Evolutionary conservation across 1,140 invertebrate genomes (phyloP).

Genomic region (Cherax quadricarinatus): DNA sequence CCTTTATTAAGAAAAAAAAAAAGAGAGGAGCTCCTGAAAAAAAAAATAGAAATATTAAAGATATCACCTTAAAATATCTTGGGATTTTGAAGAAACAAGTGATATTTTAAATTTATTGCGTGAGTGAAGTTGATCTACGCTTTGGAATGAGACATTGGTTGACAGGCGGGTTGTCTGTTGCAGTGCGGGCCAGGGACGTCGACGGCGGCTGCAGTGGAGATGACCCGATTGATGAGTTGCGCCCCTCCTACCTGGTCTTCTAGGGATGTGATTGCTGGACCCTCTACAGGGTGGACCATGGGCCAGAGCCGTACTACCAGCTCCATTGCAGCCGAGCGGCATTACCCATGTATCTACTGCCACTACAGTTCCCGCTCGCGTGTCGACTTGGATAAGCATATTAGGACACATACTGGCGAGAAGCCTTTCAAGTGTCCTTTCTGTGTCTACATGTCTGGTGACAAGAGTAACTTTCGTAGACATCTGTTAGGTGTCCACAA

Average conservation of each 20-base stretch:
- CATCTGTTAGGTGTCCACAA: conserved; percentile 98
- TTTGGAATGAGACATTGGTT: conserved; percentile 30
- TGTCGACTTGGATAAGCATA: conserved; percentile 89
- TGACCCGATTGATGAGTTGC: conserved; percentile 74
- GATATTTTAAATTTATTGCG: conserved; percentile 1
- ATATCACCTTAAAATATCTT: neutral
- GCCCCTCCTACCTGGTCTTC: conserved; percentile 21
- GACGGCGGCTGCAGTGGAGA: conserved; percentile 19
- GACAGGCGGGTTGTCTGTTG: conserved; percentile 66
- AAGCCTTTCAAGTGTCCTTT: conserved; percentile 97
- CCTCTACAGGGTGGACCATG: conserved; percentile 32
- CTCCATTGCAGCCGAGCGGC: conserved; percentile 20
- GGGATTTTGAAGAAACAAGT: neutral
- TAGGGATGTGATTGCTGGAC: conserved; percentile 8
- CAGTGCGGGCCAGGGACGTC: conserved; percentile 48
- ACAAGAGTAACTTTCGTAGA: conserved; percentile 95
- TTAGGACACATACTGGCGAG: conserved; percentile 95
- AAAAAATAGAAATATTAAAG: neutral
- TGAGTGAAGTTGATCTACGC: conserved; percentile 15
- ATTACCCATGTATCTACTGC: conserved; percentile 73
- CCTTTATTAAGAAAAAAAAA: neutral
- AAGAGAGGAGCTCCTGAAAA: neutral
- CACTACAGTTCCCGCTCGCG: conserved; percentile 82
- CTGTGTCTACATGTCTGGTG: conserved; percentile 96
- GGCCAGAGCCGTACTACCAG: neutral